phyloP scores from a whole-genome alignment of 2,113 vertebrate species.

The Amblyornis subalaris region DNA sequence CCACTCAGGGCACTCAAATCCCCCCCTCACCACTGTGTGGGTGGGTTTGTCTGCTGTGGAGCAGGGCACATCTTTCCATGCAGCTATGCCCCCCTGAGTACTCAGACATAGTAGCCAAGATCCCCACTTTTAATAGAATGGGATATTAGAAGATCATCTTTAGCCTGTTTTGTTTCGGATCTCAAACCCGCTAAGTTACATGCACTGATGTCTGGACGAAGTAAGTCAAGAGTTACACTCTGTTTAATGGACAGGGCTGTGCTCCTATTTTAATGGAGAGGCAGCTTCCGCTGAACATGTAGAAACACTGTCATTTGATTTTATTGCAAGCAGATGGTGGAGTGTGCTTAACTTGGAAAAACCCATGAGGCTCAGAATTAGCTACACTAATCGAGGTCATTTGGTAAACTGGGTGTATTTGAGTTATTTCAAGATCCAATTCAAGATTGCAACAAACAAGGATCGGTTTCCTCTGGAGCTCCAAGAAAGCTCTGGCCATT shows the following conservation, averaged over 20 bases:
- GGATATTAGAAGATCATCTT: background rate
- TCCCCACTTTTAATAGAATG: background rate
- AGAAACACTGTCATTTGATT: background rate
- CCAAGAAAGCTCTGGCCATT: background rate
- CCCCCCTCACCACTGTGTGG: fast-evolving
- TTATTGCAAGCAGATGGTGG: background rate
- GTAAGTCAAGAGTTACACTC: background rate
- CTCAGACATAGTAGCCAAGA: background rate
- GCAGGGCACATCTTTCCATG: fast-evolving
- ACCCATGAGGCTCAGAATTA: background rate
- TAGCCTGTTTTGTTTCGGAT: background rate
- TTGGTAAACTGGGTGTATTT: background rate
- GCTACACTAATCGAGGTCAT: background rate
- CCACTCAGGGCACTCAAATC: background rate
- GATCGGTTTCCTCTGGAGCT: background rate
- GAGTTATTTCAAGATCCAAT: background rate
- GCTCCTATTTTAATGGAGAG: background rate
- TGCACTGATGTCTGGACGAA: background rate
- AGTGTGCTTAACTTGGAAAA: background rate
- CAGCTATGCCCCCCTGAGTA: background rate
- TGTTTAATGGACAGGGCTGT: background rate
- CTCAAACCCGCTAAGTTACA: background rate
- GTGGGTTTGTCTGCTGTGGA: background rate
- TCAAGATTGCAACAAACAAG: background rate
- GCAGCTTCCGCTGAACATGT: fast-evolving